phyloP scores from a whole-genome alignment of 1,140 invertebrate species.

The Aphaenogaster rudis region DNA sequence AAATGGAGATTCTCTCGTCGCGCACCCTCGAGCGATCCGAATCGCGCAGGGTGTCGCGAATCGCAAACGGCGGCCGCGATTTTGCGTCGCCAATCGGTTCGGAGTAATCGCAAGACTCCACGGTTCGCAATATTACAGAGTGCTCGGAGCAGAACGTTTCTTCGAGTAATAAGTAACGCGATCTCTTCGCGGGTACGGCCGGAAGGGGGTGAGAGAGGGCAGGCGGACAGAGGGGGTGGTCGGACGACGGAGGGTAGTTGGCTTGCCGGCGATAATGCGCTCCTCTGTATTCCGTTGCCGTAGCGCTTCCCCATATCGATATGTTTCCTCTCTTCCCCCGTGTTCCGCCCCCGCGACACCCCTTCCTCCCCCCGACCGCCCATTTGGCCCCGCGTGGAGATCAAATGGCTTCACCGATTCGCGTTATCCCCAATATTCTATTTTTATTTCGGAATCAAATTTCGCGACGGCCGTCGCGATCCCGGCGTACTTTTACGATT shows the following conservation, averaged over 20 bases:
- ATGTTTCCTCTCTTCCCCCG: constrained; percentile 80
- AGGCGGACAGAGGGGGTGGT: neutral
- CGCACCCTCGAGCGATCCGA: constrained; percentile 27
- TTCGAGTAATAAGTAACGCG: constrained; percentile 78
- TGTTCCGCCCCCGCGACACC: constrained; percentile 74
- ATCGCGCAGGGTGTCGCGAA: constrained; percentile 38
- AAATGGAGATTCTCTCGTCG: constrained; percentile 17
- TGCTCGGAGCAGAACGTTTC: constrained; percentile 74
- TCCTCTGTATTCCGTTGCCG: constrained; percentile 85
- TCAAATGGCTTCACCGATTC: constrained; percentile 88
- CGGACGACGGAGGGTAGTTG: constrained; percentile 77
- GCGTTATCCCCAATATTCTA: constrained; percentile 86
- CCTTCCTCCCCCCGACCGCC: constrained; percentile 57
- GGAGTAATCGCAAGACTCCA: constrained; percentile 65
- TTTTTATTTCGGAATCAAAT: constrained; percentile 87
- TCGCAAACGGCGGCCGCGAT: constrained; percentile 38
- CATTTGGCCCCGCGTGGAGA: constrained; percentile 80
- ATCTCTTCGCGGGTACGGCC: constrained; percentile 73
- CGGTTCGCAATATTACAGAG: constrained; percentile 75
- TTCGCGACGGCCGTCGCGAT: constrained; percentile 74
- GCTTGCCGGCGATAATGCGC: constrained; percentile 82
- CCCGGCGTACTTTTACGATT: constrained; percentile 65
- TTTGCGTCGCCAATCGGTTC: constrained; percentile 63
- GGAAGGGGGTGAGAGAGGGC: neutral
- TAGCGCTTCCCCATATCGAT: constrained; percentile 86